phyloP scores from a whole-genome alignment of 2,797 vertebrate species.

The Xenopus petersii region DNA sequence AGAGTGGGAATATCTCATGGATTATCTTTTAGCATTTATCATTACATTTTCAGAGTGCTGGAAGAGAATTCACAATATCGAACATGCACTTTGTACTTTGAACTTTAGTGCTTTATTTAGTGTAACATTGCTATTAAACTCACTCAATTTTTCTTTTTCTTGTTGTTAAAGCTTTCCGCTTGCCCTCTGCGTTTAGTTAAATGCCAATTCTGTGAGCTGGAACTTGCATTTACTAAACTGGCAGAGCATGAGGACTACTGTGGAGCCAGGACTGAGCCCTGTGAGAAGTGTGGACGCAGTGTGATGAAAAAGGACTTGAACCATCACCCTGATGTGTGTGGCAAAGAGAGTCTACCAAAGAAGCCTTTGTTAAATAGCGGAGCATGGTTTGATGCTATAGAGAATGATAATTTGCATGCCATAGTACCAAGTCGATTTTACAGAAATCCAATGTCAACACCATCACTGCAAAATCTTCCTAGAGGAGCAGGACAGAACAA shows the following conservation, averaged over 20 bases:
- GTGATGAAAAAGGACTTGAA: slow-evolving; percentile 82
- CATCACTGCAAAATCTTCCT: slow-evolving; percentile 48
- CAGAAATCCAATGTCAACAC: slow-evolving; percentile 55
- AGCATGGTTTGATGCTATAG: slow-evolving; percentile 66
- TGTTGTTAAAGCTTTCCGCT: slow-evolving; percentile 56
- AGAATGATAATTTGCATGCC: slow-evolving; percentile 60
- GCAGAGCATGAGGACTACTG: slow-evolving; percentile 90
- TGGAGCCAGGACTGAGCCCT: slow-evolving; percentile 87
- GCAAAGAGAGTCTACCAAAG: slow-evolving; percentile 64
- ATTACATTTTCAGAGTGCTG: too few relatives aligned
- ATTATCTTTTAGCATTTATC: too few relatives aligned
- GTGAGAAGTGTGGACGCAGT: slow-evolving; percentile 76
- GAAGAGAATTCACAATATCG: too few relatives aligned
- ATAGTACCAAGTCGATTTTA: slow-evolving; percentile 61
- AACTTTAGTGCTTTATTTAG: too few relatives aligned
- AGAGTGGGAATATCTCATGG: too few relatives aligned
- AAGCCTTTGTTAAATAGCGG: slow-evolving; percentile 58
- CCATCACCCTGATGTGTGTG: slow-evolving; percentile 78
- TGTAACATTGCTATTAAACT: not conserved
- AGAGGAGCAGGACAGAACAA: slow-evolving; percentile 61
- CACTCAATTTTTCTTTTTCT: not conserved
- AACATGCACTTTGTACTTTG: too few relatives aligned
- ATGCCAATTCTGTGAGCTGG: slow-evolving; percentile 89
- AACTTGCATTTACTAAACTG: slow-evolving; percentile 79
- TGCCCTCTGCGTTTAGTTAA: slow-evolving; percentile 80